Evolutionary conservation across 2,113 vertebrate species (phyloP).

Genomic region (Loxodonta africana): DNA sequence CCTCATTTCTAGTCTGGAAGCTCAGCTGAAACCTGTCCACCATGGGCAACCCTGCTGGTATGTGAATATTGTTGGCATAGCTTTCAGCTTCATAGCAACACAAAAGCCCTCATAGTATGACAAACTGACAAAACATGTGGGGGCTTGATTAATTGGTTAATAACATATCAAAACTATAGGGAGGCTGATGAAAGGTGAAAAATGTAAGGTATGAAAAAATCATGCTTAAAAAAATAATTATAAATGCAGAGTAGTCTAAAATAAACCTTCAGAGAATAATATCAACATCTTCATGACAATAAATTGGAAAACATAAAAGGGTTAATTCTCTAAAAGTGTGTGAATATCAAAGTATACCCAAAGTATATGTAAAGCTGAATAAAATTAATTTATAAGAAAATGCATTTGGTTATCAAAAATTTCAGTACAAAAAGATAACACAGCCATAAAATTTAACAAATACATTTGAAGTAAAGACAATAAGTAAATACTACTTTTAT

Average conservation of each 20-base stretch:
- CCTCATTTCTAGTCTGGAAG: too few species aligned
- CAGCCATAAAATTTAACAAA: background rate
- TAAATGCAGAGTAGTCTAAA: background rate
- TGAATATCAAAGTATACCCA: background rate
- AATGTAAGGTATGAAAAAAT: background rate
- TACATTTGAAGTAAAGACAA: background rate
- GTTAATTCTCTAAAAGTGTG: background rate
- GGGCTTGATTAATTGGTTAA: background rate
- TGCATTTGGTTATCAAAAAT: background rate
- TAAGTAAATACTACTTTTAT: background rate
- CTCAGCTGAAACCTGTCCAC: too few species aligned
- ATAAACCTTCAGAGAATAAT: background rate
- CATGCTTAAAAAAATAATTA: background rate
- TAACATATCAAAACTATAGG: background rate
- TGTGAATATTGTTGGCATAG: too few species aligned
- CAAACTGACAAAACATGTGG: too few species aligned
- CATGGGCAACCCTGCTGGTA: too few species aligned
- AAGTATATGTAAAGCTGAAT: background rate
- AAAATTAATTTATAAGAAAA: background rate
- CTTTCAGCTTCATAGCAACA: too few species aligned
- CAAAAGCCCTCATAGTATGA: too few species aligned
- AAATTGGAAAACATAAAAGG: background rate
- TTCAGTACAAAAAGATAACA: background rate
- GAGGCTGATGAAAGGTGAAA: background rate
- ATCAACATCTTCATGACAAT: background rate